These are phyloP conservation scores for Hepsetus odoe DNA, from an alignment of 2,113 vertebrate genomes.

Conservation along the genomic window DNA sequence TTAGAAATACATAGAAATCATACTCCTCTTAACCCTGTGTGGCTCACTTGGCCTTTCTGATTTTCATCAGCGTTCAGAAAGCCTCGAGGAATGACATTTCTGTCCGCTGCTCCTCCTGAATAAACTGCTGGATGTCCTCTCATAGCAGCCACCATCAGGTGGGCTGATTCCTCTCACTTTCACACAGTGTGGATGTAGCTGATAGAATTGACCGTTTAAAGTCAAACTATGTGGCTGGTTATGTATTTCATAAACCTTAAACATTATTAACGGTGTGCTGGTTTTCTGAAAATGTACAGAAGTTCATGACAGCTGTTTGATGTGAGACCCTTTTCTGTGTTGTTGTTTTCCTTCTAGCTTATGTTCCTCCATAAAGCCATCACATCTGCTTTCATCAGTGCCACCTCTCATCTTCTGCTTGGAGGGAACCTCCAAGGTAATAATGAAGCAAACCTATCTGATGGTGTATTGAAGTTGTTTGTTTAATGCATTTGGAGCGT, in stretches of 20 bases:
- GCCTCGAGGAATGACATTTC: slow-evolving; percentile 74
- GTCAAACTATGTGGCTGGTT: too few relatives aligned
- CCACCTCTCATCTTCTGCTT: slow-evolving; percentile 68
- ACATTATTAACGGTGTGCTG: neutral
- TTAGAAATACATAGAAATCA: too few relatives aligned
- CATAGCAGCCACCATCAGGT: slow-evolving; percentile 70
- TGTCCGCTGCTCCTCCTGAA: slow-evolving; percentile 75
- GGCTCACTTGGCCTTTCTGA: neutral
- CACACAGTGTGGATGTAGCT: neutral
- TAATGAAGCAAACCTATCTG: neutral
- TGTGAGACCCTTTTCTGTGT: neutral
- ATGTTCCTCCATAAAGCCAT: slow-evolving; percentile 66
- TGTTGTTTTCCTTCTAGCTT: slow-evolving; percentile 58
- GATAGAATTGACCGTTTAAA: neutral
- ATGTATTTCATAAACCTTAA: neutral
- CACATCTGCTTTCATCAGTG: slow-evolving; percentile 60
- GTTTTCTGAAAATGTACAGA: neutral
- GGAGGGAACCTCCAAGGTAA: slow-evolving; percentile 76
- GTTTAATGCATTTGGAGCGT: neutral
- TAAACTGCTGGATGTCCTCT: slow-evolving; percentile 80
- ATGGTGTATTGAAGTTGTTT: neutral
- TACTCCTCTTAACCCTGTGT: neutral
- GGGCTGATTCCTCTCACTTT: slow-evolving; percentile 12
- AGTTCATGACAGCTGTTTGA: neutral
- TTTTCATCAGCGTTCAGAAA: slow-evolving; percentile 30